A percentile compares a stretch with the other conserved stretches of the same genome.
Evolutionary conservation across 2,797 vertebrate species (phyloP).

Genomic region (Tympanoctomys barrerae): DNA sequence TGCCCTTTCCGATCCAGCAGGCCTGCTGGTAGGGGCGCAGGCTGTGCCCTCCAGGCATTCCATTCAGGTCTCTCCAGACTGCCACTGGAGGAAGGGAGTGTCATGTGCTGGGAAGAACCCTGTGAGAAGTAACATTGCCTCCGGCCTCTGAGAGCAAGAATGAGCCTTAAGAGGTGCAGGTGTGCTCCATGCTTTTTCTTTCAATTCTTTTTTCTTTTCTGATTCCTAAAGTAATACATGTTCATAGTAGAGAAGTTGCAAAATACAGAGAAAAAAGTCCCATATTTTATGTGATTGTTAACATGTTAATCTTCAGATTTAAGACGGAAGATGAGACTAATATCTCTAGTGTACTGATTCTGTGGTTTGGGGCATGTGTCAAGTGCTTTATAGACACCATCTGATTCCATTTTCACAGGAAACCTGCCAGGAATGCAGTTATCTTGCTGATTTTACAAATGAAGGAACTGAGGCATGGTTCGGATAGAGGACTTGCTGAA

Average conservation of each 20-base stretch:
- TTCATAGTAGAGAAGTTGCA: conserved; percentile 16
- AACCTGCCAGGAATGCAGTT: background rate
- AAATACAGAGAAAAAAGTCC: background rate
- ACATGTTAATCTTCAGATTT: conserved; percentile 15
- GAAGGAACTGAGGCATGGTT: background rate
- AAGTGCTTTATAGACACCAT: background rate
- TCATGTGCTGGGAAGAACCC: background rate
- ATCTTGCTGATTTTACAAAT: background rate
- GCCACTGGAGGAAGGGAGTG: conserved; percentile 33
- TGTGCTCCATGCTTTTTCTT: background rate
- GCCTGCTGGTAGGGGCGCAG: background rate
- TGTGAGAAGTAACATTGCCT: background rate
- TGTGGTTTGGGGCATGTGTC: background rate
- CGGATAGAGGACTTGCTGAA: background rate
- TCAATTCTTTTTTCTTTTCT: conserved; percentile 30
- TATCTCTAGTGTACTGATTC: background rate
- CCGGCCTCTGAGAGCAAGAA: background rate
- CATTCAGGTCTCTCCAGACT: background rate
- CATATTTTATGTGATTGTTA: background rate
- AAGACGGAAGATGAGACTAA: background rate
- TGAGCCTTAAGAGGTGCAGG: background rate
- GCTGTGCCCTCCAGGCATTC: background rate
- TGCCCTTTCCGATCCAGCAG: background rate
- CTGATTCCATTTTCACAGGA: background rate
- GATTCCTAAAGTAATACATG: conserved; percentile 2